A percentile compares a stretch with the other conserved stretches of the same genome.
Evolutionary conservation across 2,797 vertebrate species (phyloP).

Genomic region (Fistularia tabacaria): DNA sequence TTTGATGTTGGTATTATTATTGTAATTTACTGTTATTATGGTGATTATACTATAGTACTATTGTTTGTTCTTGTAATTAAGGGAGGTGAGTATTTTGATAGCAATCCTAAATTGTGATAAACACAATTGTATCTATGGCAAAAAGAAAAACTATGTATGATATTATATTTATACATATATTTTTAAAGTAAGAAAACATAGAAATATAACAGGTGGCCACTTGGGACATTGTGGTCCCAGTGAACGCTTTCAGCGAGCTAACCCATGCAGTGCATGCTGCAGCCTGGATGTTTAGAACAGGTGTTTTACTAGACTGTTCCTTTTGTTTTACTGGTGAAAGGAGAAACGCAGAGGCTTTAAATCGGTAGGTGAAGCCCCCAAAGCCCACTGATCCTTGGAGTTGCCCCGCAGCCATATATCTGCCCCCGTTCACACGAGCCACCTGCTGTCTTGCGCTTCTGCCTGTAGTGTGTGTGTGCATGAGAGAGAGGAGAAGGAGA

Average conservation of each 20-base stretch:
- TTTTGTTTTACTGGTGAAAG: conserved; percentile 46
- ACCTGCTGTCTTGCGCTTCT: conserved; percentile 21
- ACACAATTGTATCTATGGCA: no score
- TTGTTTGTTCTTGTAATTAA: no score
- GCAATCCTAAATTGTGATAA: no score
- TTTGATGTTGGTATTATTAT: no score
- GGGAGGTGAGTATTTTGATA: no score
- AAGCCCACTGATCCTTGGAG: conserved; percentile 51
- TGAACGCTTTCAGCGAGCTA: conserved; percentile 18
- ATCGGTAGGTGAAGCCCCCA: conserved; percentile 46
- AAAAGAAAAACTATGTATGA: no score
- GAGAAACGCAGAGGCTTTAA: conserved; percentile 49
- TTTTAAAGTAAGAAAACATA: no score
- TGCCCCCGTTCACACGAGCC: conserved; percentile 42
- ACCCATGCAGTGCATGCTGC: conserved; percentile 25
- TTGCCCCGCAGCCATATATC: conserved; percentile 51
- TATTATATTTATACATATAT: no score
- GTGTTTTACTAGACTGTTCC: conserved; percentile 56
- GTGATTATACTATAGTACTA: no score
- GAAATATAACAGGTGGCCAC: not conserved
- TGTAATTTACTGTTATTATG: no score
- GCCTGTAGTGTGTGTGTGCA: conserved; percentile 2
- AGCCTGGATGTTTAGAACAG: conserved; percentile 59
- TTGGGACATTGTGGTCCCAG: not conserved
- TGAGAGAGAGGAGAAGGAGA: not conserved